phyloP scores from a whole-genome alignment of 2,888 invertebrate genomes.

The Teinopalpus imperialis region DNA sequence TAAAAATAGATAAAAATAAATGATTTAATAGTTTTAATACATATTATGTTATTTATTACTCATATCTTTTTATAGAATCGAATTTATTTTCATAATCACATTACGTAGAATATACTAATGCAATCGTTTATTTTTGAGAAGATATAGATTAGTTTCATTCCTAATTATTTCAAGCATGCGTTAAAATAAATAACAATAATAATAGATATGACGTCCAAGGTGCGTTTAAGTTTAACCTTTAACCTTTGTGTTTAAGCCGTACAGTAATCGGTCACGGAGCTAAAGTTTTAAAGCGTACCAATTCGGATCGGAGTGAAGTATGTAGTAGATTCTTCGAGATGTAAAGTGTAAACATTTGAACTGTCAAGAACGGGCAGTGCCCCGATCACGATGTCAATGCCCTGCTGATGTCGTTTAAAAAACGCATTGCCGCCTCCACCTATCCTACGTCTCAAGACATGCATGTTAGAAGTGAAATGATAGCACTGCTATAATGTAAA shows the following conservation, averaged over 20 bases:
- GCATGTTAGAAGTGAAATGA: constrained; percentile 45
- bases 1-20: too few species aligned
- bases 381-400: constrained; percentile 74
- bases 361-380: constrained; percentile 82
- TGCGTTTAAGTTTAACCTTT: neutral
- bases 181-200: too few species aligned
- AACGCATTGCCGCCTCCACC: constrained; percentile 73
- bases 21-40: too few species aligned
- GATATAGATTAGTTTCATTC: too few species aligned
- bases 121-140: too few species aligned
- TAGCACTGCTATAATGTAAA: neutral
- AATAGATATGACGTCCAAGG: too few species aligned
- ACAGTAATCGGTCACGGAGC: constrained; percentile 1
- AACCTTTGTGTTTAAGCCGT: too few species aligned
- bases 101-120: too few species aligned
- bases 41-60: too few species aligned
- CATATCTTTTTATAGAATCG: too few species aligned
- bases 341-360: constrained; percentile 78
- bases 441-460: constrained; percentile 54
- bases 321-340: constrained; percentile 65
- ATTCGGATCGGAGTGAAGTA: constrained; percentile 45
- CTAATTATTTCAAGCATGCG: too few species aligned
- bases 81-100: too few species aligned
- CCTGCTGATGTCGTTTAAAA: constrained; percentile 76
- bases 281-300: constrained; percentile 11